Base-by-base conservation (phyloP, 1,140 invertebrate genomes). In the Drosophila cardini region DNA sequence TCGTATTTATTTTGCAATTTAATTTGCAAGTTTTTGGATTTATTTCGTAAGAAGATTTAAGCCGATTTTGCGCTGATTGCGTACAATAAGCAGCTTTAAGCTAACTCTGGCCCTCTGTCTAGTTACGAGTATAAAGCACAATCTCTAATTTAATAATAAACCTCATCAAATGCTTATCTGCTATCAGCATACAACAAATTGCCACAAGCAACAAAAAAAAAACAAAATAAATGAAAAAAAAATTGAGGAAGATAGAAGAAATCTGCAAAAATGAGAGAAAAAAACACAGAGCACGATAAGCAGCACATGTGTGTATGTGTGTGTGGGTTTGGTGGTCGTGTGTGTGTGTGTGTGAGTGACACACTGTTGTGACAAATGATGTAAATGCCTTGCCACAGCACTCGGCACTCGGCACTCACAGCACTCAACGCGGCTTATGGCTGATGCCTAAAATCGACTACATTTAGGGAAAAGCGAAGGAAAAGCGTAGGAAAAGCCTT, bases 131-230 rank as follows among this genome's bases (percentile, higher is more conserved):
- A 57, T 53, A 30, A 43, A 40, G 68, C 62, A 60, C 57, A 70
- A 70, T 62, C 67, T 71, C 69, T 62, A 71, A 84, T 89, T 80
- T 72, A 70, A 82, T 65, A 89, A 84, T 74, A 87, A 89, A 80
- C 80, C 83, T 89, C 83, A 89, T 87, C 83, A 87, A 87, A 89
- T 83, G 83, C 84, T 87, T 87, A 87, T 87, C 83, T 80, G 80
- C 76, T 83, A 87, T 87, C 83, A 89, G 78, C 82, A 72, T 77
- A 57, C 83, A 79, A 75, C 82, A 80, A 81, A 89, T 86, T 89
- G 79, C 80, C 75, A 72, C 65, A 69, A 82, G 79, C 79, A 61
- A 65, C 60, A 65, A 36, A 77, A 63, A 70, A 61, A 65, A 55
- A 65, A 36, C 73, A 63, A 70, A 26, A 26, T 26, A 26, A 26